Evolutionary conservation across 2,113 vertebrate genomes (phyloP).

Genomic region (Pipra filicauda): DNA sequence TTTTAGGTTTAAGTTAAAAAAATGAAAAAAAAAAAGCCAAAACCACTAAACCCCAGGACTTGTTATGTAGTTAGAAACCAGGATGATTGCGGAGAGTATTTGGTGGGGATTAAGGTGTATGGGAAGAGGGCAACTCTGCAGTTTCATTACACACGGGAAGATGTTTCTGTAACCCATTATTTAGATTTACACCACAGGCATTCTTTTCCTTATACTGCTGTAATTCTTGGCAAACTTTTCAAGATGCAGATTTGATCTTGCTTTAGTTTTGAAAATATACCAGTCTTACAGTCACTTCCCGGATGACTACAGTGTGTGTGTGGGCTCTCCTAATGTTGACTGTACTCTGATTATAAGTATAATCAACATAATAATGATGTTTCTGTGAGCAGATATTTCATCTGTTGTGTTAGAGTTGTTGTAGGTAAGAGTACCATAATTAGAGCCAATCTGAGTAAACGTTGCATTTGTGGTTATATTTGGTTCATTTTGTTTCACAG

Average conservation of each 20-base stretch:
- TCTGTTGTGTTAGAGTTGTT: neutral
- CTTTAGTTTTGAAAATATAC: neutral
- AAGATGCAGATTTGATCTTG: neutral
- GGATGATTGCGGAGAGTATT: neutral
- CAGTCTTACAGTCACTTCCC: neutral
- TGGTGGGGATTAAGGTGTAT: neutral
- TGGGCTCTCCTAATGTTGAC: neutral
- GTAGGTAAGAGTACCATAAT: neutral
- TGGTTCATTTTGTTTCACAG: neutral
- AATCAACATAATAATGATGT: neutral
- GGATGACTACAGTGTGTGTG: neutral
- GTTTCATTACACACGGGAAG: neutral
- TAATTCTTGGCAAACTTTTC: neutral
- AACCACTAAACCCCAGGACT: neutral
- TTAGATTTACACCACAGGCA: neutral
- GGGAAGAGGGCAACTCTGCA: neutral
- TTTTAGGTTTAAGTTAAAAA: neutral
- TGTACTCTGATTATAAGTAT: neutral
- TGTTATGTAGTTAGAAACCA: neutral
- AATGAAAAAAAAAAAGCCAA: too few relatives aligned
- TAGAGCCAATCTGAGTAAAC: neutral
- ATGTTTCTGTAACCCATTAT: neutral
- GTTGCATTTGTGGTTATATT: neutral
- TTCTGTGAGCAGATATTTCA: constrained; percentile 11
- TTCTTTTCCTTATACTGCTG: neutral